Evolutionary conservation across 2,888 invertebrate species (phyloP).

Genomic region (Syritta pipiens): DNA sequence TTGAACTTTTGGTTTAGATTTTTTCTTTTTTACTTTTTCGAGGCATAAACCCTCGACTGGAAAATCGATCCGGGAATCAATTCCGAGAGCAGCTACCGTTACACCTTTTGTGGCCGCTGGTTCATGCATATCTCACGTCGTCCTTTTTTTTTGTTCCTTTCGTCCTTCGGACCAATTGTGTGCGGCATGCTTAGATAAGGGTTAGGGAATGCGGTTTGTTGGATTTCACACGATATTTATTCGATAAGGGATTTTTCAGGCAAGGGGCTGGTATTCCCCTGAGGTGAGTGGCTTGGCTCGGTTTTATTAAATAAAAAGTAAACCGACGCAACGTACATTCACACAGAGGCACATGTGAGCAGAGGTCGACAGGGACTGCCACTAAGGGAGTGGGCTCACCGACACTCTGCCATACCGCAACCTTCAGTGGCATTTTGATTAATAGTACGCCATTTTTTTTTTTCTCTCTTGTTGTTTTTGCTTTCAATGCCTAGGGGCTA

Average conservation of each 20-base stretch:
- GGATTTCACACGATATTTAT: slow-evolving; percentile 50
- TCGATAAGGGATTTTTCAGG: slow-evolving; percentile 32
- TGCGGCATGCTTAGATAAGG: slow-evolving; percentile 10
- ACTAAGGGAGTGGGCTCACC: background rate
- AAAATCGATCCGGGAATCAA: background rate
- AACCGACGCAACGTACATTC: too few relatives aligned
- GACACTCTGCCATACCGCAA: slow-evolving; percentile 19
- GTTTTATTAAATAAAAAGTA: background rate
- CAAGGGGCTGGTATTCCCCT: slow-evolving; percentile 4
- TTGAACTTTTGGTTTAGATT: background rate
- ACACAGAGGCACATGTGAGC: background rate
- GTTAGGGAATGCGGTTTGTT: slow-evolving; percentile 6
- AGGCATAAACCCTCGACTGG: background rate
- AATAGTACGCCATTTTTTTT: slow-evolving; percentile 21
- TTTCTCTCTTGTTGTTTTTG: too few relatives aligned
- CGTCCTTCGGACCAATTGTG: too few relatives aligned
- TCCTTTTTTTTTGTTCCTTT: background rate
- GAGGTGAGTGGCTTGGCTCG: background rate
- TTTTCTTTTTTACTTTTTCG: background rate
- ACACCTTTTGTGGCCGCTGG: slow-evolving; percentile 14
- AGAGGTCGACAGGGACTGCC: background rate
- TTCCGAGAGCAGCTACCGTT: slow-evolving; percentile 6
- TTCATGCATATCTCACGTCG: background rate
- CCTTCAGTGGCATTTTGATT: slow-evolving; percentile 36
- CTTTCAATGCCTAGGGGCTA: background rate